Evolutionary conservation across 1,140 invertebrate genomes (phyloP).

Genomic region (Leptonema lineaticorne): DNA sequence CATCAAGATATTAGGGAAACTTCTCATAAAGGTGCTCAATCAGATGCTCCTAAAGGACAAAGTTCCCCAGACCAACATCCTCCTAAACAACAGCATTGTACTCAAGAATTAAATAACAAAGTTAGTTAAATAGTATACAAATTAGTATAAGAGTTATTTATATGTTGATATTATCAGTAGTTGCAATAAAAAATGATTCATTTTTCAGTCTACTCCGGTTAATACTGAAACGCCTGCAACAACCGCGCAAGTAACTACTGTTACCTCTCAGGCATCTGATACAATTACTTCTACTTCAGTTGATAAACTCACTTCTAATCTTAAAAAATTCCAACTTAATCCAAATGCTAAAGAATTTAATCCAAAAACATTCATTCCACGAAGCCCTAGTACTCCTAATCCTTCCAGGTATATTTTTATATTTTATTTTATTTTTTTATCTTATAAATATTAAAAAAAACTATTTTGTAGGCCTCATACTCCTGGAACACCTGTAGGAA

Average conservation of each 20-base stretch:
- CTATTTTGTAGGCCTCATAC: conserved; percentile 70
- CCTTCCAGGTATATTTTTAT: conserved; percentile 51
- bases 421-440: background rate
- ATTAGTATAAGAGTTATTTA: background rate
- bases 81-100: conserved; percentile 13
- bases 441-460: no score
- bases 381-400: conserved; percentile 64
- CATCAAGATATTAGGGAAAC: conserved; percentile 20
- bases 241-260: conserved; percentile 32
- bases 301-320: conserved; percentile 63
- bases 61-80: conserved; percentile 7
- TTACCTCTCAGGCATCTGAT: conserved; percentile 28
- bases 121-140: background rate
- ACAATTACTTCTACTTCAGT: conserved; percentile 46
- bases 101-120: conserved; percentile 23
- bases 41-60: conserved; percentile 20
- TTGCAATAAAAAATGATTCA: background rate
- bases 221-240: conserved; percentile 10
- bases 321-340: conserved; percentile 81
- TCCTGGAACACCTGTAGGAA: conserved; percentile 72
- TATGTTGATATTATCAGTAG: background rate
- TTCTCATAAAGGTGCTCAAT: background rate
- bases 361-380: conserved; percentile 84
- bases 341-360: conserved; percentile 90
- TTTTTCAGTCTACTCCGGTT: background rate